These are phyloP conservation scores for Telmatherina bonti DNA, from an alignment of 2,797 vertebrate species.

Conservation along the genomic window DNA sequence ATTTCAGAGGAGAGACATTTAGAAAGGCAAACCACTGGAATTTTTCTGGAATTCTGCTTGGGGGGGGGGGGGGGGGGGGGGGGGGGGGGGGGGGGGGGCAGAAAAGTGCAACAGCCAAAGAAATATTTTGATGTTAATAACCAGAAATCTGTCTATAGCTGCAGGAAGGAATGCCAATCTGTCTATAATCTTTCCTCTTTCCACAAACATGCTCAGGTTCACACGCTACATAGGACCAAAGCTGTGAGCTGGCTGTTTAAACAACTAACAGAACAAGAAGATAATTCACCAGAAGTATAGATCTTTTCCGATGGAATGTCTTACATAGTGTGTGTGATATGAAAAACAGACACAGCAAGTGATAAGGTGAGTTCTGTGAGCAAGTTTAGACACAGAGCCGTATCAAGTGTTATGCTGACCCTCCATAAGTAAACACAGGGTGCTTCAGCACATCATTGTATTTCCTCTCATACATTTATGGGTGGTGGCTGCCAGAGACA, in stretches of 20 bases:
- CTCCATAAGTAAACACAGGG: not conserved
- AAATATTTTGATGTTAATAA: constrained; percentile 32
- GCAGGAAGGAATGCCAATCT: constrained; percentile 30
- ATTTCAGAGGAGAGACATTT: constrained; percentile 22
- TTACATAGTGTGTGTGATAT: not conserved
- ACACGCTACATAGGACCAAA: constrained; percentile 52
- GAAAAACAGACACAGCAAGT: not conserved
- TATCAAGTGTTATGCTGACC: constrained; percentile 12
- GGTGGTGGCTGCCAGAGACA: constrained; percentile 2
- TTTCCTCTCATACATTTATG: constrained; percentile 1
- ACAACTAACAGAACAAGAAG: constrained; percentile 23
- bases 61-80: constrained; percentile 3
- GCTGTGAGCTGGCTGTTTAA: constrained; percentile 19
- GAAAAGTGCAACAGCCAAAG: not conserved
- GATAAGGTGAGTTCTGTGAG: not conserved
- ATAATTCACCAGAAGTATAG: constrained; percentile 13
- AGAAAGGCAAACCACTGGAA: constrained; percentile 63
- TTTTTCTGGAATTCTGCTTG: constrained; percentile 55
- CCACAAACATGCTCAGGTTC: constrained; percentile 33
- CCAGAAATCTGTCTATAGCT: constrained; percentile 43
- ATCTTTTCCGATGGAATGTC: constrained; percentile 26
- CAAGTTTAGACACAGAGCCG: constrained; percentile 32
- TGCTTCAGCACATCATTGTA: constrained; percentile 6
- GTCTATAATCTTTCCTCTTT: constrained; percentile 8
- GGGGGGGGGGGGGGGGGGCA: not conserved